These are phyloP conservation scores for Manacus vitellinus DNA, from an alignment of 2,113 vertebrate species.

Conservation along the genomic window DNA sequence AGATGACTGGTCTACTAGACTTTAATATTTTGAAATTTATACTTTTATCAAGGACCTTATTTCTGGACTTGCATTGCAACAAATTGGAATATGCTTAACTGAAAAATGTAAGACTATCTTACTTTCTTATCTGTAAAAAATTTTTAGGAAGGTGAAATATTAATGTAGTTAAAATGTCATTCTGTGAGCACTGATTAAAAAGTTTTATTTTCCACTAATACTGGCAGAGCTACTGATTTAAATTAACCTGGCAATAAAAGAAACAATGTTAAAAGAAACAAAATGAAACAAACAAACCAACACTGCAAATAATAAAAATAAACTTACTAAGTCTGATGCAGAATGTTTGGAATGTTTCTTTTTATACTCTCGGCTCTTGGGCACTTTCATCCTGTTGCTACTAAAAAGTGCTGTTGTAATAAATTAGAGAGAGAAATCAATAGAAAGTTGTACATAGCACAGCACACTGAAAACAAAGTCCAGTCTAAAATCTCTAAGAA, in stretches of 20 bases:
- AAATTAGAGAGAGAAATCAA: not conserved
- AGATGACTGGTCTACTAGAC: not conserved
- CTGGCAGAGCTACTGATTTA: not conserved
- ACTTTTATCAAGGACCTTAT: not conserved
- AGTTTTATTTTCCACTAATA: not conserved
- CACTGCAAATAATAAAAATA: not conserved
- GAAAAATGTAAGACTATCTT: not conserved
- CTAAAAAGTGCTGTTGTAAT: not conserved
- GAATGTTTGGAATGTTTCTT: not conserved
- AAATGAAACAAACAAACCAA: not conserved
- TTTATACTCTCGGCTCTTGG: not conserved
- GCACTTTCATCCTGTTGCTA: not conserved
- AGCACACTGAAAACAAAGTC: not conserved
- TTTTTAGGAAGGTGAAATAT: not conserved
- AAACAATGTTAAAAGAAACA: not conserved
- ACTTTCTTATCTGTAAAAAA: not conserved
- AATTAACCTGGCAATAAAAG: not conserved
- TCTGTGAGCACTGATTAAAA: not conserved
- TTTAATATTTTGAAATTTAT: not conserved
- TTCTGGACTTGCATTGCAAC: not conserved
- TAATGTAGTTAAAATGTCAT: not conserved
- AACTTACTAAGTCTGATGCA: not conserved
- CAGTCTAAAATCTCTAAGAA: not conserved
- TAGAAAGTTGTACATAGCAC: not conserved
- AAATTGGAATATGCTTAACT: not conserved